phyloP scores from a whole-genome alignment of 2,797 vertebrate species.

The Tympanoctomys barrerae region DNA sequence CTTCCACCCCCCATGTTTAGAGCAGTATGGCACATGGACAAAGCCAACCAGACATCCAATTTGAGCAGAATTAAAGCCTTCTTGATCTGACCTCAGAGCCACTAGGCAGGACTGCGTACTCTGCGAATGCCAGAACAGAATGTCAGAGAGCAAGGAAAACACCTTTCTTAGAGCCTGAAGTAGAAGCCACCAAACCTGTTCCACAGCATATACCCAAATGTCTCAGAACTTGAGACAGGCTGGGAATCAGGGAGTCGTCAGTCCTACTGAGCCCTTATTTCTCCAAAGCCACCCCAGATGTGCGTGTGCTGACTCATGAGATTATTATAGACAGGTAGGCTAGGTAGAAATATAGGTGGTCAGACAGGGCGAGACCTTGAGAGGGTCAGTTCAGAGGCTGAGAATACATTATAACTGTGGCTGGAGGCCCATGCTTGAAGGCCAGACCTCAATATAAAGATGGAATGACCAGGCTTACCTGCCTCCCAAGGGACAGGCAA shows the following conservation, averaged over 20 bases:
- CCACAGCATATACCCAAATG: not conserved
- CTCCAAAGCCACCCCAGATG: not conserved
- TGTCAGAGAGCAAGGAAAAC: accelerated
- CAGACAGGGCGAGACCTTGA: not conserved
- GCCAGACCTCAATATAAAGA: not conserved
- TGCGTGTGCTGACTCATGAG: not conserved
- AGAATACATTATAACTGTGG: not conserved
- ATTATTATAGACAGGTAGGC: not conserved
- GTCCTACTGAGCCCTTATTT: not conserved
- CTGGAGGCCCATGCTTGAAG: not conserved
- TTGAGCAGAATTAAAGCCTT: not conserved
- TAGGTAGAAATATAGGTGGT: not conserved
- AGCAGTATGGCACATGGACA: accelerated
- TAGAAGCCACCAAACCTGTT: not conserved
- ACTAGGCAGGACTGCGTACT: not conserved
- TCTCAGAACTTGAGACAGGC: not conserved
- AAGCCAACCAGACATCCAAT: not conserved
- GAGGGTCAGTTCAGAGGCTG: not conserved
- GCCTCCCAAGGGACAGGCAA: not conserved
- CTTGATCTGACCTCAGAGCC: not conserved
- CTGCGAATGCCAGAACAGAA: not conserved
- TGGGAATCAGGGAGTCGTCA: not conserved
- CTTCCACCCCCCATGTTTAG: not conserved
- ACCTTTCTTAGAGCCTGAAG: not conserved
- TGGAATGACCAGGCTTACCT: not conserved